Evolutionary conservation across 2,888 invertebrate genomes (phyloP).

Genomic region (Minunthozetes semirufus): DNA sequence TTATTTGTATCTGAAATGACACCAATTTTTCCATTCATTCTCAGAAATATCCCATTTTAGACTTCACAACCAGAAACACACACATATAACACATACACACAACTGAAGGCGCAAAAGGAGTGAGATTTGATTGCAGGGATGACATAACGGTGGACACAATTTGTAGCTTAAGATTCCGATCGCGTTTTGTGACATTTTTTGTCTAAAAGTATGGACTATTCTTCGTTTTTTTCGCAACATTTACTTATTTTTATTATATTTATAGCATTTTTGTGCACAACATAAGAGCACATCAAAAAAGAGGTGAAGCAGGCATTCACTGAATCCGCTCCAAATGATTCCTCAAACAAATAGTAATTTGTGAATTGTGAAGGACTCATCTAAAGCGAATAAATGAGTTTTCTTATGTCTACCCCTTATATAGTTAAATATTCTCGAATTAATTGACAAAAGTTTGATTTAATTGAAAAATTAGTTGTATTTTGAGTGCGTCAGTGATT

Average conservation of each 20-base stretch:
- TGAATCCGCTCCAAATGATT: not conserved
- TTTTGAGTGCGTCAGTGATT: not conserved
- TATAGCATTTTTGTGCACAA: not conserved
- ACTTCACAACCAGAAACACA: too few relatives aligned
- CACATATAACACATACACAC: too few relatives aligned
- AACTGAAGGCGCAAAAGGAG: too few relatives aligned
- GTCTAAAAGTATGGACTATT: not conserved
- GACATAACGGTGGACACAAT: not conserved
- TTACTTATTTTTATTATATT: not conserved
- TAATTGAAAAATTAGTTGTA: not conserved
- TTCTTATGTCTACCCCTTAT: not conserved
- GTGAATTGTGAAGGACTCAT: not conserved
- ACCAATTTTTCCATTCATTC: not conserved
- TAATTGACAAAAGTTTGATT: not conserved
- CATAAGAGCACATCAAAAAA: not conserved
- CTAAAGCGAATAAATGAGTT: not conserved
- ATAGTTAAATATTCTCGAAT: too few relatives aligned
- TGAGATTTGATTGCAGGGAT: not conserved
- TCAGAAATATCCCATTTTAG: not conserved
- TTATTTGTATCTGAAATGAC: conserved; percentile 1
- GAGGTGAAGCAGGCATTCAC: not conserved
- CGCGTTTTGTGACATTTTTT: not conserved
- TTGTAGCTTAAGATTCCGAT: not conserved
- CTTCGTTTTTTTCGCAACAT: not conserved
- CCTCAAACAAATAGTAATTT: not conserved